Evolutionary conservation across 1,140 invertebrate genomes (phyloP).

Genomic region (Euglossa dilemma): DNA sequence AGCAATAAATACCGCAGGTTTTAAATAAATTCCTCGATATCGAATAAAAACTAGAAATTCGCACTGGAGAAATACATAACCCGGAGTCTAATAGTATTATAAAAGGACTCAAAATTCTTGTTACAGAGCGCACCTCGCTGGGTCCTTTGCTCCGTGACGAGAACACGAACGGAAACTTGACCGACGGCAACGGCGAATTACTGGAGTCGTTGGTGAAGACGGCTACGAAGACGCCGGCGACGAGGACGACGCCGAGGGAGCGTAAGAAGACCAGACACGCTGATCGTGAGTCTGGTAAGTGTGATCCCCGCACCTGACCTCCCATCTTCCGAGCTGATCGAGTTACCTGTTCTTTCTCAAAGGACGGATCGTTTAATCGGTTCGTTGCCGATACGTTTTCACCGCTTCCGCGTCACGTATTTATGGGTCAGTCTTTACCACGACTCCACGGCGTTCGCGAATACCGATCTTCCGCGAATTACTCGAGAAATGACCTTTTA

Average conservation of each 20-base stretch:
- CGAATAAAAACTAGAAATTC: neutral
- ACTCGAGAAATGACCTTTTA: too few species aligned
- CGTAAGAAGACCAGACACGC: conserved; percentile 89
- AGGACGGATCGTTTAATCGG: conserved; percentile 27
- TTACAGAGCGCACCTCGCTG: conserved; percentile 77
- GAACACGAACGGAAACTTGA: conserved; percentile 85
- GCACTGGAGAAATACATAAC: too few species aligned
- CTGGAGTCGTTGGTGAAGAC: conserved; percentile 94
- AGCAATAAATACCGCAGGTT: too few species aligned
- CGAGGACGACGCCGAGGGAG: conserved; percentile 88
- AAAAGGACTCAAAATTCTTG: neutral
- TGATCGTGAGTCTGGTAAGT: conserved; percentile 93
- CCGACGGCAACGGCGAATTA: conserved; percentile 94
- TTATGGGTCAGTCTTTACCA: conserved; percentile 20
- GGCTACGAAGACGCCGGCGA: conserved; percentile 89
- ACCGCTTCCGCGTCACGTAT: neutral
- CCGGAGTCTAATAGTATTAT: too few species aligned
- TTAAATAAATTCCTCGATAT: neutral
- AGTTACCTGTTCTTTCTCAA: neutral
- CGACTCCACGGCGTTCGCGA: neutral
- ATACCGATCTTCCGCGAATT: neutral
- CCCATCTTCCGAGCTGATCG: conserved; percentile 51
- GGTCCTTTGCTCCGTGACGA: conserved; percentile 80
- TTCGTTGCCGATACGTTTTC: neutral
- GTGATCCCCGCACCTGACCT: conserved; percentile 78